These are phyloP conservation scores for Anthopleura sola DNA, from an alignment of 64 coral and sea anemone species.

Conservation along the genomic window DNA sequence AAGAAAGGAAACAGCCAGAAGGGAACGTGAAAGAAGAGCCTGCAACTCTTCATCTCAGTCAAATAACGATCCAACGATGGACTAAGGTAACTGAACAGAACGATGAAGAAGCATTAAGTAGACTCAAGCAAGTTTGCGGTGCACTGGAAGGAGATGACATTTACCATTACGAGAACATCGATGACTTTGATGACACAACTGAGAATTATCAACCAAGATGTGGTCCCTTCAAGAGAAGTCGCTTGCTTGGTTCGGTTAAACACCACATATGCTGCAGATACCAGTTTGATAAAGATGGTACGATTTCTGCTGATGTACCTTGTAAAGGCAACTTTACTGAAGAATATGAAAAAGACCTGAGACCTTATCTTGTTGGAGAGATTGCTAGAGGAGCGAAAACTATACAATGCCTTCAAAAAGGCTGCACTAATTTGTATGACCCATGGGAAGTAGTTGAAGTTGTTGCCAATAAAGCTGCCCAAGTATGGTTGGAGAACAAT, in stretches of 20 bases:
- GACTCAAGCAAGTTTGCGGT: not conserved
- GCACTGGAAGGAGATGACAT: not conserved
- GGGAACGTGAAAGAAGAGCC: not conserved
- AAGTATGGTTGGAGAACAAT: not conserved
- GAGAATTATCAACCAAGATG: not conserved
- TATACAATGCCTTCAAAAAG: not conserved
- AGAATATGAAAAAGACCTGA: not conserved
- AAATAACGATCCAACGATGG: not conserved
- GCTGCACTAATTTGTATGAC: slow-evolving; percentile 1
- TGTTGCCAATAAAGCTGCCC: not conserved
- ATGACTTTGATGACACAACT: slow-evolving; percentile 7
- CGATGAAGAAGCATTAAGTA: not conserved
- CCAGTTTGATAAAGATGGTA: not conserved
- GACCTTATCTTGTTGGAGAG: not conserved
- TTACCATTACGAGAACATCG: slow-evolving; percentile 17
- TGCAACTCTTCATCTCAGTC: not conserved
- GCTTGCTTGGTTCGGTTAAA: not conserved
- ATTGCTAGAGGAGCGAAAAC: not conserved
- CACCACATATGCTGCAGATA: not conserved
- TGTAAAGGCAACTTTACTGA: not conserved
- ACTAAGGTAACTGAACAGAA: not conserved
- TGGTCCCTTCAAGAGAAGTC: not conserved
- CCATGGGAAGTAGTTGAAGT: not conserved
- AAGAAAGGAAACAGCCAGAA: not conserved
- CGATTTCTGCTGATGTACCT: not conserved